Conservation (phyloP, 2,797 vertebrate genomes). For the Ispidina picta region DNA sequence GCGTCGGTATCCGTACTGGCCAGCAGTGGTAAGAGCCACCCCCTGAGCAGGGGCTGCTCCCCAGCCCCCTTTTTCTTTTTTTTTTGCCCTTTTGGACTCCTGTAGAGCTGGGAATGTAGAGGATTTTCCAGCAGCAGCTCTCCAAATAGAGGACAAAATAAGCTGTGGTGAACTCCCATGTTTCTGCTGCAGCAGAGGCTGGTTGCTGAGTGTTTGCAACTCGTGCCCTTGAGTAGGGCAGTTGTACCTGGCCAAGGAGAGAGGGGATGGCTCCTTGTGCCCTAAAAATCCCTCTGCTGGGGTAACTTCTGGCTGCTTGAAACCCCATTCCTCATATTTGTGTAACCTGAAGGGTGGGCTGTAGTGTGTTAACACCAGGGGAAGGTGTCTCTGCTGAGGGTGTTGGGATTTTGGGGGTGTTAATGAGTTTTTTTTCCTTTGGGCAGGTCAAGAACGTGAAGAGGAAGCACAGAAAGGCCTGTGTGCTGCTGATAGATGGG, state of each 20-base stretch:
- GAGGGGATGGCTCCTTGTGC: background rate
- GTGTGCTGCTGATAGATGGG: constrained; percentile 86
- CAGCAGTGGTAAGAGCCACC: constrained; percentile 86
- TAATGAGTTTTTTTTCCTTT: background rate
- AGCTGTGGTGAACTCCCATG: background rate
- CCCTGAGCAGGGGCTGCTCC: background rate
- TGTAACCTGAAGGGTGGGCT: background rate
- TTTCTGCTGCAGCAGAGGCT: accelerated
- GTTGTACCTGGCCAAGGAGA: background rate
- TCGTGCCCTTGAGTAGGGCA: background rate
- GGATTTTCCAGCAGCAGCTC: background rate
- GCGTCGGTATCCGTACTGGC: constrained; percentile 89
- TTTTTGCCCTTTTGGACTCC: background rate
- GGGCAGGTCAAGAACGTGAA: constrained; percentile 87
- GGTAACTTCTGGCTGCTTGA: background rate
- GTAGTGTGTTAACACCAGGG: accelerated
- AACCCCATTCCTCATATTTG: background rate
- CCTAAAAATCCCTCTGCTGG: accelerated
- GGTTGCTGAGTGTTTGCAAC: accelerated
- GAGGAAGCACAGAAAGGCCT: constrained; percentile 84
- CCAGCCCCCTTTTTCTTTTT: background rate
- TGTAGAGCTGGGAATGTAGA: background rate
- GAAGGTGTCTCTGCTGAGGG: background rate
- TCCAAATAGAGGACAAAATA: background rate
- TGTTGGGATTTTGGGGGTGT: background rate